phyloP scores from a whole-genome alignment of 2,113 vertebrate species.

The Pandion haliaetus region DNA sequence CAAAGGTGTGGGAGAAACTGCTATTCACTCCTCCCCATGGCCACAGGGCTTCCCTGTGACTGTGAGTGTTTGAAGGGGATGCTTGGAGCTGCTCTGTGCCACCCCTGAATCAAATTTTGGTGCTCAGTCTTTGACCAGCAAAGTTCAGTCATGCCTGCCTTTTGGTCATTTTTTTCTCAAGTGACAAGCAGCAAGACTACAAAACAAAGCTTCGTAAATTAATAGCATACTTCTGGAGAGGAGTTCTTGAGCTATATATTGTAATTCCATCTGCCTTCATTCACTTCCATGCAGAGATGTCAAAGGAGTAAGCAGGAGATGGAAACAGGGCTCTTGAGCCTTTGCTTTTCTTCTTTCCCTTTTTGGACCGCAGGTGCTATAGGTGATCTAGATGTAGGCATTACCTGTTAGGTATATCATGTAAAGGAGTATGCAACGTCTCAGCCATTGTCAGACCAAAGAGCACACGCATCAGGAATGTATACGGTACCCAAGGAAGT shows the following conservation, averaged over 20 bases:
- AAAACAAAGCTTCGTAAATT: not conserved
- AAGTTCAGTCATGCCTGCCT: not conserved
- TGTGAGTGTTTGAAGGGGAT: not conserved
- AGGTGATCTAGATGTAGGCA: not conserved
- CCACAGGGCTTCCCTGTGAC: not conserved
- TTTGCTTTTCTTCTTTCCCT: not conserved
- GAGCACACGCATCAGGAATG: not conserved
- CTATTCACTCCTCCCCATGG: not conserved
- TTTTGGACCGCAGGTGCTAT: not conserved
- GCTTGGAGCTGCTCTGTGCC: not conserved
- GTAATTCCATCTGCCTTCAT: not conserved
- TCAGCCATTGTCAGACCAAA: not conserved
- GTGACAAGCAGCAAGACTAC: not conserved
- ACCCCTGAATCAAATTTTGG: not conserved
- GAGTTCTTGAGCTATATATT: not conserved
- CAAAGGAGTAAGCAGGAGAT: not conserved
- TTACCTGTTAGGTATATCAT: not conserved
- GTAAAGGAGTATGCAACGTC: not conserved
- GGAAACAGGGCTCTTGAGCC: not conserved
- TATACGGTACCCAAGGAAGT: not conserved
- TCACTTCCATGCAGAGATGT: not conserved
- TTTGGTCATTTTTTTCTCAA: not conserved
- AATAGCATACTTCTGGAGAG: not conserved
- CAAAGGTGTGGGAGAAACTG: not conserved
- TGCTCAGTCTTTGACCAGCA: not conserved